Percentiles rank a stretch among this genome's conserved stretches.
Evolutionary conservation across 2,888 invertebrate species (phyloP).

Genomic region (Cataglyphis rosenhaueri): DNA sequence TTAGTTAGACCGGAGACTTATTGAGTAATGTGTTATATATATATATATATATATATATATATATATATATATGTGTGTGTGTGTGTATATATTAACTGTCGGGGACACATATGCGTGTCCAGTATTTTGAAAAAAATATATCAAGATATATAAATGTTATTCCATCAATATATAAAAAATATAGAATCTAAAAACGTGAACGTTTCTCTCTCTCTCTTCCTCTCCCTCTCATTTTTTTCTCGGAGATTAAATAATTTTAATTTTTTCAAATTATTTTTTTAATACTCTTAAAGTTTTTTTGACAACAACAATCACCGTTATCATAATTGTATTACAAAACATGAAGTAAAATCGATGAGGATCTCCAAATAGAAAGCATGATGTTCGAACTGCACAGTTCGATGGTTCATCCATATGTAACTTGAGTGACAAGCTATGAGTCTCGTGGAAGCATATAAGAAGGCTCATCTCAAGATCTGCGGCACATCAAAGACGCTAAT

Average conservation of each 20-base stretch:
- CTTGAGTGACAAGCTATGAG: constrained; percentile 83
- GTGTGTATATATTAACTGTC: not conserved
- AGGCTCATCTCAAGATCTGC: constrained; percentile 75
- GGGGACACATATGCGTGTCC: not conserved
- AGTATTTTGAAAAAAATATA: not conserved
- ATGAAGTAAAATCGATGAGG: constrained; percentile 45
- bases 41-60: not conserved
- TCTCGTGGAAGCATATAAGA: constrained; percentile 76
- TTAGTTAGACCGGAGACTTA: too few species aligned
- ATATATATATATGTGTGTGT: too few species aligned
- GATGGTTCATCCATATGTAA: constrained; percentile 79
- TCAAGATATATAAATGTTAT: not conserved
- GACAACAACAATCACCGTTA: constrained; percentile 50
- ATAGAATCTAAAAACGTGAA: not conserved
- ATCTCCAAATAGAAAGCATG: constrained; percentile 42
- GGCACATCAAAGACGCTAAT: constrained; percentile 83
- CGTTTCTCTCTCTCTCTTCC: not conserved
- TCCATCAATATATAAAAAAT: not conserved
- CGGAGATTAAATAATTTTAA: constrained; percentile 10
- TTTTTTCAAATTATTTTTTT: constrained; percentile 6
- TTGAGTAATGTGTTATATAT: not conserved
- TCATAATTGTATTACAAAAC: constrained; percentile 57
- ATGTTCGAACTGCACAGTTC: constrained; percentile 77
- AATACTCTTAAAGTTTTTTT: not conserved
- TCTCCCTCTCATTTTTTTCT: not conserved